Conservation (phyloP, 2,797 vertebrate genomes). For the Balearica regulorum region DNA sequence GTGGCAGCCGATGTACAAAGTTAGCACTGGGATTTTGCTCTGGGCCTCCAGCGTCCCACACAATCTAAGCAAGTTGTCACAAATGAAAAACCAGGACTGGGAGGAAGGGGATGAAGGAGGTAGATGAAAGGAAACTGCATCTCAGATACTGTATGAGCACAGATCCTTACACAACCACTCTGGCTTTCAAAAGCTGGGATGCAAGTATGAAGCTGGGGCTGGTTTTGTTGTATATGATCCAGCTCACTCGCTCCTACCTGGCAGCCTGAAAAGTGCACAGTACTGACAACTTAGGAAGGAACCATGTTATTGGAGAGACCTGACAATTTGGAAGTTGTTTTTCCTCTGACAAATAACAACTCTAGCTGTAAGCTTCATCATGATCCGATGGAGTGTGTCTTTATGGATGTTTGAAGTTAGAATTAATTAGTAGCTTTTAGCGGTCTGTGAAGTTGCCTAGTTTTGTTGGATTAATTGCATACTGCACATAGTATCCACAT, state of each 20-base stretch:
- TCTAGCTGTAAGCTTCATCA: neutral
- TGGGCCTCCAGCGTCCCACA: neutral
- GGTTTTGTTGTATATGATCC: neutral
- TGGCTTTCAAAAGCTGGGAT: neutral
- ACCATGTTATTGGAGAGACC: neutral
- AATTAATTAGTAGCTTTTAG: conserved; percentile 17
- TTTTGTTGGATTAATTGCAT: conserved; percentile 13
- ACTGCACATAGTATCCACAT: neutral
- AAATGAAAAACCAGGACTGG: neutral
- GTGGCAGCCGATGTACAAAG: neutral
- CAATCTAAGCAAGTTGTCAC: neutral
- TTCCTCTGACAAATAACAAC: neutral
- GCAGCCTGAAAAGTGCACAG: conserved; percentile 5
- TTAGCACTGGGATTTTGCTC: neutral
- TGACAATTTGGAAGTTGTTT: neutral
- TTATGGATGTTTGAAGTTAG: neutral
- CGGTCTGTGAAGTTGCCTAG: neutral
- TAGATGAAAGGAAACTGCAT: neutral
- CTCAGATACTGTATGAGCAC: neutral
- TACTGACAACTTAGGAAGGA: neutral
- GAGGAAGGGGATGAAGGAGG: neutral
- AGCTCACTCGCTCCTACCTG: neutral
- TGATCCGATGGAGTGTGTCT: neutral
- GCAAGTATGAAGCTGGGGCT: neutral
- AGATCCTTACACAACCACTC: rapidly evolving